Base-by-base conservation (phyloP, 2,888 invertebrate genomes). In the Sinhomidia bicolor region DNA sequence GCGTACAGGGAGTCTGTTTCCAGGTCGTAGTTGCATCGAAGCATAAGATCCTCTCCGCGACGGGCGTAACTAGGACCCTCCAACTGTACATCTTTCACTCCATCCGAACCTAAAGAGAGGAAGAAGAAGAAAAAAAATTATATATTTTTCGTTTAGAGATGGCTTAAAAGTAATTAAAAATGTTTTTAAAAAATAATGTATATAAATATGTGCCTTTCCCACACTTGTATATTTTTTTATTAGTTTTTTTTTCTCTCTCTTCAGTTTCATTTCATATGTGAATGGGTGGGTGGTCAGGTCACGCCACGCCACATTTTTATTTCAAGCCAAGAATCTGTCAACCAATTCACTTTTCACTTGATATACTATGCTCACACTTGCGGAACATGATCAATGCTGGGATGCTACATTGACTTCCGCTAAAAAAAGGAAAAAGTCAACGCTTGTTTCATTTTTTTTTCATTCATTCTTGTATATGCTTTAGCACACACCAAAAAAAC, bases 1-100 rank as follows among this genome's bases (percentile, higher is more conserved):
- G 90, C 91, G 51, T 91, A 91, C 85, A 91, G 74, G 29, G 90
- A 89, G 60, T 91, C 89, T 14, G 85, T 60, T 78, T 91, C 91
- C 60, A 88, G 81, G 80, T 91, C 89, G 84, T 91, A 91, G 78
- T 85, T 89, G 89, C 91, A 91, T 10, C 88, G 85, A 32, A 91
- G 89, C 62, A 62, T 85, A n/a, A 91, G 85, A 65, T 90, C 90
- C 80, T 91, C 89, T 60, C 89, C 89, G 23, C 82, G 82, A 44
- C 91, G 89, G 10, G 89, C 89, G 60, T 89, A 89, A n/a, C 89
- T 82, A 0, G 90, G 85, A 14, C 74, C 88, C 41, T 88, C 85
- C 47, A 91, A 62, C 29, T 57, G 65, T 14, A 91, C 91, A 60
- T 91, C 89, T 80, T 89, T 90, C 65, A 91, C 84, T 29, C 91